phyloP scores from a whole-genome alignment of 2,888 invertebrate genomes.

The Orthonevra nobilis region DNA sequence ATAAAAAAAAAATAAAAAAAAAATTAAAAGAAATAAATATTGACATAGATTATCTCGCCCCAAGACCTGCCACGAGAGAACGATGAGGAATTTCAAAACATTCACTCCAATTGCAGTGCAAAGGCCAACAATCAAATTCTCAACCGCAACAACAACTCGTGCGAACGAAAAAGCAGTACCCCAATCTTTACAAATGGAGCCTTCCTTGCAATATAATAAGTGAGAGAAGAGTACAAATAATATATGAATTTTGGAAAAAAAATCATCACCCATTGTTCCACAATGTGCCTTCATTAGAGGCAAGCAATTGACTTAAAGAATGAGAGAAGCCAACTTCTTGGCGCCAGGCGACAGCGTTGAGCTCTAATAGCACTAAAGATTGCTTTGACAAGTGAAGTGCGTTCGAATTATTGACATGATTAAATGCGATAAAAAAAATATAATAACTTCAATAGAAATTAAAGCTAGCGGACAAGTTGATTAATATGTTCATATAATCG shows the following conservation, averaged over 20 bases:
- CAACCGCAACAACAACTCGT: conserved; percentile 48
- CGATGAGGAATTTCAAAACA: conserved; percentile 45
- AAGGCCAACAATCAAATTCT: conserved; percentile 66
- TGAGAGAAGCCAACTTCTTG: conserved; percentile 58
- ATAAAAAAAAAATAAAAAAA: conserved; percentile 56
- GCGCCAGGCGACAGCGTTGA: conserved; percentile 64
- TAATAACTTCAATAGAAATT: conserved; percentile 32
- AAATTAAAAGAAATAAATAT: conserved; percentile 49
- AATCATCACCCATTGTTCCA: conserved; percentile 53
- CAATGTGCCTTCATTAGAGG: conserved; percentile 47
- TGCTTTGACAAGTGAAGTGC: conserved; percentile 57
- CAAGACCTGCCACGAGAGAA: conserved; percentile 2
- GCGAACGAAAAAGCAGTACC: conserved; percentile 20
- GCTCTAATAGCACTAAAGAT: conserved; percentile 37
- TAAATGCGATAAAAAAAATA: conserved; percentile 57
- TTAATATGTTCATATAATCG: no score
- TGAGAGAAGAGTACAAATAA: conserved; percentile 9
- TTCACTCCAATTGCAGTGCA: conserved; percentile 56
- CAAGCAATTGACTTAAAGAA: conserved; percentile 61
- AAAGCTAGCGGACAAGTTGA: conserved; percentile 36
- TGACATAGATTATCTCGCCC: conserved; percentile 46
- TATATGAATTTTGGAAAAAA: conserved; percentile 7
- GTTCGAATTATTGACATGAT: conserved; percentile 44
- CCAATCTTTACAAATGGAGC: conserved; percentile 27
- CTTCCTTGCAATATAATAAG: conserved; percentile 29